A percentile compares a stretch with the other conserved stretches of the same genome.
These are phyloP conservation scores for Atrina japonica DNA, from an alignment of 2,888 invertebrate species.

Conservation along the genomic window DNA sequence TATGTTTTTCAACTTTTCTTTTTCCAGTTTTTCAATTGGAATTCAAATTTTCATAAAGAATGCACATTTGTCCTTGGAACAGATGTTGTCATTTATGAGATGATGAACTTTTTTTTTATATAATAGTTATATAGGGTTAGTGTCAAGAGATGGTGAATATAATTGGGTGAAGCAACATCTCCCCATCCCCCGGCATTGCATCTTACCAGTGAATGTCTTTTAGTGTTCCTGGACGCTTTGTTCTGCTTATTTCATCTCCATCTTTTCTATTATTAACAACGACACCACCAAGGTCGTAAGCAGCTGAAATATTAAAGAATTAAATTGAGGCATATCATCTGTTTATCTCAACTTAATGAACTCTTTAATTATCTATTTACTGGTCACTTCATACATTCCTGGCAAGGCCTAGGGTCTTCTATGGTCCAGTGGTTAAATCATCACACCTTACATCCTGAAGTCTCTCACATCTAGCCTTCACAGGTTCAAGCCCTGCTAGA, in stretches of 20 bases:
- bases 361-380: too few relatives aligned
- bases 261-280: constrained; percentile 93
- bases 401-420: neutral
- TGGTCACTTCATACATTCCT: neutral
- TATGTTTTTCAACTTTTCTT: too few relatives aligned
- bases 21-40: too few relatives aligned
- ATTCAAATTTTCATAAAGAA: too few relatives aligned
- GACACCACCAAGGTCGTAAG: constrained; percentile 95
- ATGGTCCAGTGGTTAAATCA: too few relatives aligned
- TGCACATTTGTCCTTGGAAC: too few relatives aligned
- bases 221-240: constrained; percentile 78
- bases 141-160: neutral
- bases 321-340: constrained; percentile 24
- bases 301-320: constrained; percentile 83
- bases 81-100: too few relatives aligned
- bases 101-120: neutral
- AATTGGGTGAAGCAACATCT: too few relatives aligned
- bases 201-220: constrained; percentile 83
- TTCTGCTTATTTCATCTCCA: constrained; percentile 82
- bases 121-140: too few relatives aligned
- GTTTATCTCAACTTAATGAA: neutral
- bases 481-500: too few relatives aligned
- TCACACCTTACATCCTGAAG: too few relatives aligned
- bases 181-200: neutral
- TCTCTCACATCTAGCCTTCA: too few relatives aligned